phyloP scores from a whole-genome alignment of 2,797 vertebrate genomes.

The Sebastolobus alascanus region DNA sequence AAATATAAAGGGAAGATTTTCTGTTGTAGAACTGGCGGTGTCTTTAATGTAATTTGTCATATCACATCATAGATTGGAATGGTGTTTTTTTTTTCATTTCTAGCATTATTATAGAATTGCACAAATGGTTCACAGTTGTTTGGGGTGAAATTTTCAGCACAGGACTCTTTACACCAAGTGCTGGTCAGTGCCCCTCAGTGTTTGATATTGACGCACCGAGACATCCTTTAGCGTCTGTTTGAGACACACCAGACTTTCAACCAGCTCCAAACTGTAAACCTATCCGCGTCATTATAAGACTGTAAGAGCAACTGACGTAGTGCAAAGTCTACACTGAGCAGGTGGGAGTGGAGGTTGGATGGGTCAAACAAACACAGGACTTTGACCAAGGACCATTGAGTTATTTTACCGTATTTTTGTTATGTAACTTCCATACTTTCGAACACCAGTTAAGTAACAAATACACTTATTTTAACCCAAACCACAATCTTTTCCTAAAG shows the following conservation, averaged over 20 bases:
- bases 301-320: neutral
- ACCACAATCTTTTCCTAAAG: neutral
- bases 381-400: neutral
- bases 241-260: no score
- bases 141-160: neutral
- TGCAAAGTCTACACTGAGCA: no score
- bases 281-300: neutral
- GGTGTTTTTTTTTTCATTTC: neutral
- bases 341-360: no score
- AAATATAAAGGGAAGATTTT: neutral
- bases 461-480: neutral
- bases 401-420: neutral
- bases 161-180: neutral
- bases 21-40: neutral
- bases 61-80: neutral
- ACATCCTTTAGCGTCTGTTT: no score
- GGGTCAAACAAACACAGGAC: neutral
- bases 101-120: neutral
- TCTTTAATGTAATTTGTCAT: neutral
- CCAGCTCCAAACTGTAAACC: neutral
- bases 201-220: no score
- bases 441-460: neutral
- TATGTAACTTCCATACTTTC: neutral
- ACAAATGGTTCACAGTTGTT: neutral
- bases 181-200: neutral